Evolutionary conservation across 2,113 vertebrate species (phyloP).

Genomic region (Silurus glanis): DNA sequence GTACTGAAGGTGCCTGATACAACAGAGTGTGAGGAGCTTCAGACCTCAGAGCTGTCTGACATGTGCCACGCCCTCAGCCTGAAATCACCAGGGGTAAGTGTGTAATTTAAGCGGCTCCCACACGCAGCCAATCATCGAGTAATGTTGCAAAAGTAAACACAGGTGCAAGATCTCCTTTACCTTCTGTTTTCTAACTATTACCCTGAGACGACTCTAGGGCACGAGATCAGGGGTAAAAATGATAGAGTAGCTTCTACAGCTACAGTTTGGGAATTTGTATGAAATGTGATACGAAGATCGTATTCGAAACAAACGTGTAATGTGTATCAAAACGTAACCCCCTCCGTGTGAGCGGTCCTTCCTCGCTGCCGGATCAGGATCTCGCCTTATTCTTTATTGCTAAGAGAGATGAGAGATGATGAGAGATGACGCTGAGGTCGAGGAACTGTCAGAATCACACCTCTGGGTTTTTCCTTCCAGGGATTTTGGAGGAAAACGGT

Average conservation of each 20-base stretch:
- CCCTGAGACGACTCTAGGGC: not conserved
- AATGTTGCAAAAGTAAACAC: conserved; percentile 66
- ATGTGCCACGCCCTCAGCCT: not conserved
- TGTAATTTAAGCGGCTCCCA: conserved; percentile 61
- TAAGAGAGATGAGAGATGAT: too few species aligned
- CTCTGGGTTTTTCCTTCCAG: too few species aligned
- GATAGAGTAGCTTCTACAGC: not conserved
- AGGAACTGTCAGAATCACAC: not conserved
- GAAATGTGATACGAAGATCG: not conserved
- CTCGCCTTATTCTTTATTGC: too few species aligned
- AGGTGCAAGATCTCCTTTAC: conserved; percentile 58
- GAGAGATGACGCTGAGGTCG: not conserved
- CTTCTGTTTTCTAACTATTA: not conserved
- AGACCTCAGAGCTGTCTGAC: not conserved
- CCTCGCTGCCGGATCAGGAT: too few species aligned
- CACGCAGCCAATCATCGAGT: conserved; percentile 59
- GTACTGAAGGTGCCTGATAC: not conserved
- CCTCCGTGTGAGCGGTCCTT: too few species aligned
- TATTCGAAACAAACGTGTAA: not conserved
- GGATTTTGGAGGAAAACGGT: too few species aligned
- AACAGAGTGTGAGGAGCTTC: not conserved
- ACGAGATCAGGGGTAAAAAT: conserved; percentile 26
- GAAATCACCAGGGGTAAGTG: conserved; percentile 52
- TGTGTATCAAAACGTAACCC: not conserved
- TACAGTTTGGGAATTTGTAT: not conserved